Evolutionary conservation across 2,888 invertebrate species (phyloP).

Genomic region (Scaeva pyrastri): DNA sequence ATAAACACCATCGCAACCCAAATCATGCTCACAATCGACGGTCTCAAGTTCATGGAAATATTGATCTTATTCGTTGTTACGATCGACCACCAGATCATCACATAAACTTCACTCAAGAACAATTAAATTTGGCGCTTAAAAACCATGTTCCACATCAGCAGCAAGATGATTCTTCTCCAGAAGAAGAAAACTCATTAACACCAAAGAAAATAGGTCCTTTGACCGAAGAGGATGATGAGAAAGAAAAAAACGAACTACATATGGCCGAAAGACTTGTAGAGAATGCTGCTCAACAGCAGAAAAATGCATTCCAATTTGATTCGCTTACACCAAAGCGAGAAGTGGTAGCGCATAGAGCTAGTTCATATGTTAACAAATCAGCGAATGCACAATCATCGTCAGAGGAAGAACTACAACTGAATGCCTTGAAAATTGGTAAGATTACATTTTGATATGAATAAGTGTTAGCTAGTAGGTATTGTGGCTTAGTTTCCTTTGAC

Average conservation of each 20-base stretch:
- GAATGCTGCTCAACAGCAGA: slow-evolving; percentile 82
- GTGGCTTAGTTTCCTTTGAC: too few relatives aligned
- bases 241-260: slow-evolving; percentile 80
- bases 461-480: too few relatives aligned
- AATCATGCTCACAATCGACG: slow-evolving; percentile 77
- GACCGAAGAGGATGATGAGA: slow-evolving; percentile 68
- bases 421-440: slow-evolving; percentile 77
- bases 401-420: slow-evolving; percentile 76
- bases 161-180: slow-evolving; percentile 73
- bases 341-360: slow-evolving; percentile 56
- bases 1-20: slow-evolving; percentile 80
- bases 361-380: slow-evolving; percentile 56
- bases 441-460: background rate
- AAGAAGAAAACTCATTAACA: slow-evolving; percentile 73
- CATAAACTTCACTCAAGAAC: slow-evolving; percentile 78
- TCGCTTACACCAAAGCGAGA: slow-evolving; percentile 83
- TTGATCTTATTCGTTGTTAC: slow-evolving; percentile 77
- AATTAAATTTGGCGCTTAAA: slow-evolving; percentile 77
- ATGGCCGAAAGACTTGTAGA: slow-evolving; percentile 84
- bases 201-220: slow-evolving; percentile 77
- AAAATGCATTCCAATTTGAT: slow-evolving; percentile 84
- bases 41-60: slow-evolving; percentile 76
- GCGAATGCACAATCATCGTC: slow-evolving; percentile 65
- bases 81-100: slow-evolving; percentile 77
- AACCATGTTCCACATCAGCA: slow-evolving; percentile 74